Conservation (phyloP, 2,888 invertebrate species). For the Tineola bisselliella region DNA sequence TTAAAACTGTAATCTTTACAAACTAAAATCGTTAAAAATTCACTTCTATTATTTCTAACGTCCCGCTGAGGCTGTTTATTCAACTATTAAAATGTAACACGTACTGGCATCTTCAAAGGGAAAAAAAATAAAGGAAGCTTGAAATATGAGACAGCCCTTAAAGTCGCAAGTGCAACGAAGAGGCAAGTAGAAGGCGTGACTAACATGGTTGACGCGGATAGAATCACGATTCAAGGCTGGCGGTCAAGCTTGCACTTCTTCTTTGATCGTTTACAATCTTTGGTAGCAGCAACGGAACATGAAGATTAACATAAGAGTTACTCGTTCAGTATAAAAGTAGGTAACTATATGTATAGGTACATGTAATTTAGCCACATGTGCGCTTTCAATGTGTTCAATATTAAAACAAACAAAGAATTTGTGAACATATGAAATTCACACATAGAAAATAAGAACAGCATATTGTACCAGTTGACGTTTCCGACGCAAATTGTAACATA, state of each 20-base stretch:
- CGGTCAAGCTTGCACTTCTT: not conserved
- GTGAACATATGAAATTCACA: no score
- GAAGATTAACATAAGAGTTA: not conserved
- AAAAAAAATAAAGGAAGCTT: not conserved
- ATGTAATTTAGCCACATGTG: not conserved
- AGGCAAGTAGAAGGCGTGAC: constrained; percentile 31
- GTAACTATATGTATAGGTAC: not conserved
- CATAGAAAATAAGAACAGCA: no score
- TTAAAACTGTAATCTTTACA: no score
- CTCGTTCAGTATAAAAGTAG: not conserved
- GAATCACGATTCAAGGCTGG: constrained; percentile 40
- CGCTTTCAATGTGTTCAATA: not conserved
- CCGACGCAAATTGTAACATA: no score
- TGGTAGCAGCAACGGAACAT: not conserved
- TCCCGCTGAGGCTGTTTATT: not conserved
- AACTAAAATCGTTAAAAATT: no score
- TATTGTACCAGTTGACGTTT: no score
- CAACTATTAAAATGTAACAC: not conserved
- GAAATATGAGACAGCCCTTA: not conserved
- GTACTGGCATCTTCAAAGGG: not conserved
- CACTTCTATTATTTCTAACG: not conserved
- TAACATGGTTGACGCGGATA: constrained; percentile 28
- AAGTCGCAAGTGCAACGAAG: constrained; percentile 9
- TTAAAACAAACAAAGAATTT: not conserved
- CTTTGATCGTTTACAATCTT: not conserved